Evolutionary conservation across 2,797 vertebrate species (phyloP), one percentile per base, ranked within the genome.

Genomic region (Pristis pectinata): DNA sequence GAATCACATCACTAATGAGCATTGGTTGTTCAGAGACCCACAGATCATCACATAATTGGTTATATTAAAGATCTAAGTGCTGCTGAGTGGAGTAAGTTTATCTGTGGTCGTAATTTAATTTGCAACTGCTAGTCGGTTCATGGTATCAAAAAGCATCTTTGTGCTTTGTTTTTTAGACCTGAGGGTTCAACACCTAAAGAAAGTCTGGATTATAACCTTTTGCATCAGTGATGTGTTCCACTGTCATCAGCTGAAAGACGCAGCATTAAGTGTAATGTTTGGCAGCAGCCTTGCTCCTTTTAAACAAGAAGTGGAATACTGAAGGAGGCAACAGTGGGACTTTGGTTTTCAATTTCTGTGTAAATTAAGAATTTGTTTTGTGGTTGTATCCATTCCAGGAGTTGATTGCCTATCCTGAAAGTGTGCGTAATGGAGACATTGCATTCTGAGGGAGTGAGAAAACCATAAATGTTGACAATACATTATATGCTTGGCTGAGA

Each of bases 401-500:
- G 67, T 93, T 93, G 41, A 93, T 74, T 93, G 64, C 67, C 30
- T 49, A 30, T 10, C 92, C 92, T 92, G 41, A 34, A 74, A 72
- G 92, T 74, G 67, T 67, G 44, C 30, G 49, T 72, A 93, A 70
- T 93, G 92, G 92, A 93, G 92, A 93, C 64, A 53, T 27, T 93
- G 67, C 92, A 93, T 93, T 93, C 92, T 93, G 41, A 93, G 41
- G 91, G 92, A 93, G 64, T 34, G 24, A 53, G 67, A 49, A 74
- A 74, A 72, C 67, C 44, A 22, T 74, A 93, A 72, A 72, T 74
- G 67, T 93, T 93, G 67, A 72, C 67, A 91, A 37, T 93, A 70
- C 41, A 74, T 93, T 93, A 49, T 53, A 93, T 93, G 37, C 92
- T 93, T 93, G 92, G 67, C 41, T 93, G 67, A 93, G 92, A 93